Base-by-base conservation (phyloP, 2,888 invertebrate genomes). In the Troides helena region DNA sequence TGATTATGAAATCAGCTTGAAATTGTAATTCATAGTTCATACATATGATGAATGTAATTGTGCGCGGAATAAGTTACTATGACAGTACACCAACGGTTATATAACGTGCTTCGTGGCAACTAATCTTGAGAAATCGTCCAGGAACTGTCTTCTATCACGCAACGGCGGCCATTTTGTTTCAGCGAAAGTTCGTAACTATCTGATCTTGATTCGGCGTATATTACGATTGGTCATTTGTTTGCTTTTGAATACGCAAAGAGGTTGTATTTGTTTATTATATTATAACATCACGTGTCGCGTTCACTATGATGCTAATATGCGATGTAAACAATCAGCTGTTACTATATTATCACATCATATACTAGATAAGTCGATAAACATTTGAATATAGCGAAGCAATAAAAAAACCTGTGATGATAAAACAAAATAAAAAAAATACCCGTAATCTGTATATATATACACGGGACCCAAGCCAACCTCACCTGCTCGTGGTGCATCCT, bases 121-220 rank as follows among this genome's bases (percentile, higher is more conserved):
- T 69, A 65, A 69, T 50, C 21, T 71, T 72, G 72, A 72, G 73
- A 74, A 75, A 74, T 73, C 60, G 68, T 74, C 72, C 74, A 77
- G 76, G 78, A 78, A 83, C 76, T 77, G 73, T 72, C 74, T 63
- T 61, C 62, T 71, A 76, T 77, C 85, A 85, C 83, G 85, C 83
- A 71, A 81, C 67, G 70, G 64, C 72, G 71, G 71, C 76, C 74
- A 75, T 73, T 80, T 72, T 70, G 72, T 69, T 72, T 60, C 67
- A 71, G 78, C 80, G 80, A 74, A 69, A 67, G 70, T 64, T 67
- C 60, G 36, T 59, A 76, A 74, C 77, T 80, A 72, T 77, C 73
- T 76, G 73, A 79, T 81, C 73, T 74, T 46, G 74, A 79, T 77
- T 75, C 77, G 56, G 66, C 65, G 67, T 57, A 64, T 65, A 68